Evolutionary conservation across 2,797 vertebrate genomes (phyloP).

Genomic region (Melanotaenia pygmaea): DNA sequence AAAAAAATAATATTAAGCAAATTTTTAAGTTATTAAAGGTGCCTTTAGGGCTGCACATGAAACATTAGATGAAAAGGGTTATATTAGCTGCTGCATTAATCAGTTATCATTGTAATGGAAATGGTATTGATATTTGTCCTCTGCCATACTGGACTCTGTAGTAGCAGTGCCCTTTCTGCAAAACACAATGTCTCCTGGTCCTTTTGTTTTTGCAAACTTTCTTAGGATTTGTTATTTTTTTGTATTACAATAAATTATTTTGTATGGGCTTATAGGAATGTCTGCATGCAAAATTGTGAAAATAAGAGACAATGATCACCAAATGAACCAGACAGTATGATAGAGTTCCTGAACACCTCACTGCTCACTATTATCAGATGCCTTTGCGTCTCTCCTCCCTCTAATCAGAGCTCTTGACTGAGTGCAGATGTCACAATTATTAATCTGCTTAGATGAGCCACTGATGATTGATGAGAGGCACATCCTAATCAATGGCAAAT

Average conservation of each 20-base stretch:
- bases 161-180: neutral
- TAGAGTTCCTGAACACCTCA: conserved; percentile 57
- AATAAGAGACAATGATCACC: conserved; percentile 39
- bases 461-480: conserved; percentile 85
- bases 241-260: conserved; percentile 10
- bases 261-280: conserved; percentile 42
- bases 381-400: conserved; percentile 49
- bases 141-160: neutral
- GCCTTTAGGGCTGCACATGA: neutral
- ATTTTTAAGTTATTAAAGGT: neutral
- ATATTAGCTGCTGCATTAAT: neutral
- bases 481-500: conserved; percentile 84
- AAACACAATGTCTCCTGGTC: neutral
- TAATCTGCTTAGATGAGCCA: conserved; percentile 76
- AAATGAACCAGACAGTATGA: conserved; percentile 54
- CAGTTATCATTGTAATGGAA: neutral
- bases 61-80: neutral
- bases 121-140: neutral
- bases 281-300: conserved; percentile 47
- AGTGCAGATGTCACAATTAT: conserved; percentile 85
- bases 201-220: neutral
- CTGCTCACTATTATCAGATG: conserved; percentile 58
- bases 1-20: neutral
- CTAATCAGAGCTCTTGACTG: conserved; percentile 78
- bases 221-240: neutral